These are phyloP conservation scores for Cotesia glomerata DNA, from an alignment of 1,140 invertebrate genomes.

Conservation along the genomic window DNA sequence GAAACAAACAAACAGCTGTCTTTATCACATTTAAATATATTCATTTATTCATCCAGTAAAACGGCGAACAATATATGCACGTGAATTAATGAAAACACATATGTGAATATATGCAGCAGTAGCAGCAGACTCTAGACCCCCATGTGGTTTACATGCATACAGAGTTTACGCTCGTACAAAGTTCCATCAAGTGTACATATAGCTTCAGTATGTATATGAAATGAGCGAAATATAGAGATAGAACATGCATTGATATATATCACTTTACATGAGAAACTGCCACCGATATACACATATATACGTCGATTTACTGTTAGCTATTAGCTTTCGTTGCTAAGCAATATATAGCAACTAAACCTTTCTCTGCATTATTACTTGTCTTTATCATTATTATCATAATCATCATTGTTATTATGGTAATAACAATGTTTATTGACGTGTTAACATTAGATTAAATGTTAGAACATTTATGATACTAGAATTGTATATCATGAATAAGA, in stretches of 20 bases:
- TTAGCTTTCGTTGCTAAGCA: conserved; percentile 57
- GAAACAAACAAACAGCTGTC: conserved; percentile 30
- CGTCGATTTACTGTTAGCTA: conserved; percentile 50
- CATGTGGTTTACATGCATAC: conserved; percentile 1
- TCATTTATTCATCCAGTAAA: conserved; percentile 33
- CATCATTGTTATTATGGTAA: no score
- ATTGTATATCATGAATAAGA: no score
- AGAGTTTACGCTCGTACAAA: conserved; percentile 16
- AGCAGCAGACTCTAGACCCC: not conserved
- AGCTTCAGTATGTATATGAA: not conserved
- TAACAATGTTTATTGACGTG: no score
- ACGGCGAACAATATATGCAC: conserved; percentile 23
- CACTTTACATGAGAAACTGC: conserved; percentile 38
- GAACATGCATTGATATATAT: conserved; percentile 41
- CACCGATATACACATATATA: conserved; percentile 34
- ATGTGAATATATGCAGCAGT: conserved; percentile 2
- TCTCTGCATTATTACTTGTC: conserved; percentile 11
- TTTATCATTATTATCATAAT: conserved; percentile 1
- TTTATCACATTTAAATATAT: conserved; percentile 31
- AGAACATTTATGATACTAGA: no score
- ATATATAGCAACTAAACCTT: conserved; percentile 41
- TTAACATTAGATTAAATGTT: no score
- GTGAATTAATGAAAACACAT: conserved; percentile 30
- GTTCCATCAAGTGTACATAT: conserved; percentile 11
- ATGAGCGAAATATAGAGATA: not conserved